Percentiles rank a stretch among this genome's conserved stretches.
Conservation (phyloP, 2,797 vertebrate species). For the Aldrovandia affinis region DNA sequence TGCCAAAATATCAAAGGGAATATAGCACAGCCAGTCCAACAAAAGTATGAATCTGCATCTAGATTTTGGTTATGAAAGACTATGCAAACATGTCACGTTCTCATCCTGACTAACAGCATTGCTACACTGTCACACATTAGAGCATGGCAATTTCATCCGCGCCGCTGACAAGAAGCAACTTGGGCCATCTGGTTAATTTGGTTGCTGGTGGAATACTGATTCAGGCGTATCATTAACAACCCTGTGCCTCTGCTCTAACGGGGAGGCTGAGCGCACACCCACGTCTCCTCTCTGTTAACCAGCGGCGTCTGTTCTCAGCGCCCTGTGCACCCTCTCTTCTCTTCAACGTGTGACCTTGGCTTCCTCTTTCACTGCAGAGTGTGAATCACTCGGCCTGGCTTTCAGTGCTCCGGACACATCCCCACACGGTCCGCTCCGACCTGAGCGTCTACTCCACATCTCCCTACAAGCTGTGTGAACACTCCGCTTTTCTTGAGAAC, state of each 20-base stretch:
- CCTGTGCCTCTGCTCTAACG: not conserved
- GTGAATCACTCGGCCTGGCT: constrained; percentile 12
- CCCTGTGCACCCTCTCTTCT: not conserved
- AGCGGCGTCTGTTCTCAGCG: not conserved
- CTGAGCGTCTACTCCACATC: too few species aligned
- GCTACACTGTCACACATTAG: constrained; percentile 5
- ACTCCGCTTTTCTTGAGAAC: not conserved
- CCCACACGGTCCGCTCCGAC: not conserved
- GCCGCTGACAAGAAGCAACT: constrained; percentile 16
- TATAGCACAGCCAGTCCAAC: constrained; percentile 1
- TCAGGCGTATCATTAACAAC: not conserved
- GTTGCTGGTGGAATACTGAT: constrained; percentile 8
- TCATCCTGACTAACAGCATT: not conserved
- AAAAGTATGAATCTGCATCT: too few species aligned
- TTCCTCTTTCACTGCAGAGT: constrained; percentile 1
- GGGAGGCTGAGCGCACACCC: not conserved
- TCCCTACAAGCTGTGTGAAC: not conserved
- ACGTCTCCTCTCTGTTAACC: constrained; percentile 1
- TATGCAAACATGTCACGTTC: not conserved
- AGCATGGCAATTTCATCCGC: not conserved
- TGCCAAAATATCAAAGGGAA: constrained; percentile 5
- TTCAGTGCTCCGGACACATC: not conserved
- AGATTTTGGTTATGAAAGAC: not conserved
- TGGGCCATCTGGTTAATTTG: constrained; percentile 16
- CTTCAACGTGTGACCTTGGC: constrained; percentile 10